Evolutionary conservation across 2,888 invertebrate species (phyloP), one percentile per base, ranked within the genome.

Genomic region (Acheta domesticus): DNA sequence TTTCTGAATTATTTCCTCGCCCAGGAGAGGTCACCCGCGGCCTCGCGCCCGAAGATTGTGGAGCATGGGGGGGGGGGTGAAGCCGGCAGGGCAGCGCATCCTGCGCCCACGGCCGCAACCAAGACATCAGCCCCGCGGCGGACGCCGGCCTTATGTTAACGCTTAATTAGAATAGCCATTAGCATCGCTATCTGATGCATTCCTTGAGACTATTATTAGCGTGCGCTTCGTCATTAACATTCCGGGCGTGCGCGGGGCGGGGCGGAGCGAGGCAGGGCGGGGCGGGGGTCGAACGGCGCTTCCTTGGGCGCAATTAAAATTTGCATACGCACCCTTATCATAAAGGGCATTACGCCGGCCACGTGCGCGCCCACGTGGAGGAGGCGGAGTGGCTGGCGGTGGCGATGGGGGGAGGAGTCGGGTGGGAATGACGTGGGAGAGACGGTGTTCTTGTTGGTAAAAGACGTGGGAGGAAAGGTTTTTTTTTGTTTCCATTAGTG

Each of bases 131-230:
- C 62, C n/a, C 62, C 62, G 14, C 62, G 62, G n/a, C 62, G 62
- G 62, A 14, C 62, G 14, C n/a, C 62, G 1, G 62, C 62, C 62
- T 62, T 62, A 62, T 62, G 62, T 62, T 62, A 62, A 62, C 62
- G 62, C 62, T 62, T 62, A 62, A 62, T 62, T 62, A 62, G 62
- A n/a, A 62, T 62, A 62, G n/a, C 62, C 62, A 62, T 62, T 62
- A 62, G 62, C 62, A 62, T 62, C 16, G 62, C 62, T 62, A 62
- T 62, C 62, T 62, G 62, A 62, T 62, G 62, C 62, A 62, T 62
- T 62, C n/a, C 62, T n/a, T 12, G n/a, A 62, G 62, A 19, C 62
- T 62, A 62, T 62, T 62, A 62, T 62, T 62, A 62, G 14, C 62
- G 14, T n/a, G n/a, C 62, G 62, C 62, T n/a, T n/a, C 14, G n/a